Evolutionary conservation across 30 jellyfish, hydroid and myxozoan genomes (phyloP), one percentile per base, ranked within the genome.

Genomic region (Aurelia coerulea): DNA sequence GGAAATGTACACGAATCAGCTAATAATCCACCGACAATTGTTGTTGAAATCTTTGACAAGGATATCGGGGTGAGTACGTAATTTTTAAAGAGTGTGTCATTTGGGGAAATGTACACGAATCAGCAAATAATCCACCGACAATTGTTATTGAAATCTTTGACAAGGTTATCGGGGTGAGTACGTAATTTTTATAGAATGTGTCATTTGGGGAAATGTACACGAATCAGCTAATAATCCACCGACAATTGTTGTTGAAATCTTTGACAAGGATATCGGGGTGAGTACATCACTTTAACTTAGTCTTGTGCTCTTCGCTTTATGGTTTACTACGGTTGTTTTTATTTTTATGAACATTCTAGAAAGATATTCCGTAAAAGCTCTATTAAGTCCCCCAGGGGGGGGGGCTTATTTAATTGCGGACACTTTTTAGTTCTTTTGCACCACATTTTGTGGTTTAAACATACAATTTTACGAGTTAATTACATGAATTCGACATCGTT

Each of bases 251-350:
- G 65, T 79, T 54, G 98, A 92, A 64, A 81, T 92, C 56, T 92
- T 92, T 69, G 98, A 92, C 79, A 92, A 92, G 68, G 98, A 92
- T 64, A 86, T 92, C 51, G 98, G 98, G 84, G 98, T 92, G 72
- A 80, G 90, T 37, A 10, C 32, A 34, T 72, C 62, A 10, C 31
- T 17, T 39, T 31, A 17, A 12, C 42, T 39, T 9, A 75, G 18
- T 17, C 15, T 59, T 63, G 68, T 79, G 13, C 4, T 0, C 37
- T 10, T 23, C 9, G 31, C 50, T 79, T 11, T 32, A 12, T 74
- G 56, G 2, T 9, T 7, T 6, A 13, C 0, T 8, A 46, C 12
- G 14, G 4, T 39, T 39, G 6, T 9, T 39, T 39, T 39, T 39
- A 9, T 39, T 39, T 39, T 1, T 39, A 39, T 39, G 10, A 39